These are phyloP conservation scores for Panthera leo DNA, from an alignment of 2,113 vertebrate species.

Conservation along the genomic window DNA sequence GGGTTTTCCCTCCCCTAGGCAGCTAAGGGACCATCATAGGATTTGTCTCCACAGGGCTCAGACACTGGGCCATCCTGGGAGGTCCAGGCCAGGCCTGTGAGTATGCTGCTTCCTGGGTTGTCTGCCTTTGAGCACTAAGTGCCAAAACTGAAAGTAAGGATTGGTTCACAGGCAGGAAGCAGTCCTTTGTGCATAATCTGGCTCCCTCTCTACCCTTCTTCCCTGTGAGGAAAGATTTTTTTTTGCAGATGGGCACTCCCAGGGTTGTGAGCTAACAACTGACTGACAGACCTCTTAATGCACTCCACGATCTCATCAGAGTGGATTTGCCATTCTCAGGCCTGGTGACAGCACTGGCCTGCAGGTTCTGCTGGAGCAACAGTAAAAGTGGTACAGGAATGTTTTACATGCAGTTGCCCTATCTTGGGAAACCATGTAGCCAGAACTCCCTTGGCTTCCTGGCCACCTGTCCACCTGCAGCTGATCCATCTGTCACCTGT, in stretches of 20 bases:
- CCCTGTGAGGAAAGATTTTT: not conserved
- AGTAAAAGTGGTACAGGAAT: not conserved
- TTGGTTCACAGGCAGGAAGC: not conserved
- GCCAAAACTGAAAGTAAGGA: not conserved
- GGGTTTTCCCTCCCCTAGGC: not conserved
- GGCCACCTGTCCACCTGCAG: not conserved
- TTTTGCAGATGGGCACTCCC: not conserved
- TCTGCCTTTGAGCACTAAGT: not conserved
- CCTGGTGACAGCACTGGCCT: not conserved
- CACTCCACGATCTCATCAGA: not conserved
- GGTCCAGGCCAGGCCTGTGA: not conserved
- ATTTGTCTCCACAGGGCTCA: not conserved
- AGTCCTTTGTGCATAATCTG: not conserved
- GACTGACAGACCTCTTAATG: not conserved
- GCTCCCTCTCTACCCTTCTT: not conserved
- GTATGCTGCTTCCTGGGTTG: not conserved
- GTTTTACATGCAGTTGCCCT: not conserved
- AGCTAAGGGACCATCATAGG: not conserved
- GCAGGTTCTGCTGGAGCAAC: not conserved
- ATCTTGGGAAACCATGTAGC: not conserved
- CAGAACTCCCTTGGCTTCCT: not conserved
- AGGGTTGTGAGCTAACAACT: not conserved
- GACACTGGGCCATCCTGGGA: not conserved
- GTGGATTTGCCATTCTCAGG: not conserved
- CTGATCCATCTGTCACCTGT: not conserved